phyloP scores from a whole-genome alignment of 2,113 vertebrate genomes.

The Neopipo cinnamomea region DNA sequence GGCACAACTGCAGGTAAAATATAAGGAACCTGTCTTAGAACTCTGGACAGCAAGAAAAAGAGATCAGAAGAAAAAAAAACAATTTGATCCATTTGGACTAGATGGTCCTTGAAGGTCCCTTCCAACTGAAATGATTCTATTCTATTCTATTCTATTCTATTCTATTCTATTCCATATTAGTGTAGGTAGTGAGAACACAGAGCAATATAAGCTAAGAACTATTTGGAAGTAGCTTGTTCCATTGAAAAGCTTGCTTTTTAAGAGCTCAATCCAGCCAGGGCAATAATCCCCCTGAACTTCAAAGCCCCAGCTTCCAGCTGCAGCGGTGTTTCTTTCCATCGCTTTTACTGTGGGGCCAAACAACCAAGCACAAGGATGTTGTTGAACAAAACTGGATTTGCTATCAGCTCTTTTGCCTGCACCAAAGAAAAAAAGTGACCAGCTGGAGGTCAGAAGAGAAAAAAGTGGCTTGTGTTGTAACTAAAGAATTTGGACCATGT shows the following conservation, averaged over 20 bases:
- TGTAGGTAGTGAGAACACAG: not conserved
- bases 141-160: not conserved
- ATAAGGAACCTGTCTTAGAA: not conserved
- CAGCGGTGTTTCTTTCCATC: not conserved
- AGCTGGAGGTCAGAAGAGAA: not conserved
- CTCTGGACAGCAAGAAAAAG: not conserved
- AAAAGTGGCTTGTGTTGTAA: not conserved
- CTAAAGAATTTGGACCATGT: not conserved
- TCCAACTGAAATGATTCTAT: not conserved
- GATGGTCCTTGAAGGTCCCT: not conserved
- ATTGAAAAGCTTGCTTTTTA: not conserved
- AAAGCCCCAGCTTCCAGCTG: not conserved
- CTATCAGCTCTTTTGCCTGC: not conserved
- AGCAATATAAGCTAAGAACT: not conserved
- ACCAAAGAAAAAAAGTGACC: not conserved
- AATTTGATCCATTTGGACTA: not conserved
- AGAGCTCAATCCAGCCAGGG: not conserved
- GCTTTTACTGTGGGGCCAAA: fast-evolving
- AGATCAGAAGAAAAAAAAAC: not conserved
- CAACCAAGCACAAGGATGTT: fast-evolving
- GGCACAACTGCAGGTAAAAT: not conserved
- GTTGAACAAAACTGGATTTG: not conserved
- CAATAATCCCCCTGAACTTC: not conserved
- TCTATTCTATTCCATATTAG: not conserved
- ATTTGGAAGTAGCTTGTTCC: not conserved